Evolutionary conservation across 2,888 invertebrate genomes (phyloP), one percentile per base, ranked within the genome.

Genomic region (Parochlus steinenii): DNA sequence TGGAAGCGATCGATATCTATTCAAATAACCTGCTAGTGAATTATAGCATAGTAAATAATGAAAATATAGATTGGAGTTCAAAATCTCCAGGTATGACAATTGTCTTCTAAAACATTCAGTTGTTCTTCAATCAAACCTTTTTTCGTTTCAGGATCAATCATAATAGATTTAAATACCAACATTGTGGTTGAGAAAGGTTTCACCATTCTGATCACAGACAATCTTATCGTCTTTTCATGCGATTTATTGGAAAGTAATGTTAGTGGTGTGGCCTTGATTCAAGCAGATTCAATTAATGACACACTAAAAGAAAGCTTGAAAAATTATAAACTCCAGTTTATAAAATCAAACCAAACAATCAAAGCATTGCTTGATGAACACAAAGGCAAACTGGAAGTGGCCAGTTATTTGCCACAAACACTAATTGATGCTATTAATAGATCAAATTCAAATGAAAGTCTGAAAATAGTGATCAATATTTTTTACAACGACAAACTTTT

Each of bases 1-100:
- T 76, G 33, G 69, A 72, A 45, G 60, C 66, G 5, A 55, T 72
- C 16, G 71, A 67, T 44, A 59, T 42, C 58, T 69, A 20, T 60
- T 72, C 41, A 62, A 65, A 46, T 53, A 61, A 43, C 54, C 58
- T 39, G 56, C 56, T n/a, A 11, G 8, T 42, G 40, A 17, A 20
- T n/a, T n/a, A n/a, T n/a, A n/a, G n/a, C 38, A 32, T 38, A 49
- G 27, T 47, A 53, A 18, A n/a, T n/a, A n/a, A n/a, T n/a, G n/a
- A n/a, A n/a, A n/a, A n/a, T n/a, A n/a, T n/a, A n/a, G n/a, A n/a
- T n/a, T n/a, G n/a, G n/a, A n/a, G n/a, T n/a, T n/a, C n/a, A n/a
- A n/a, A n/a, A n/a, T n/a, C n/a, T n/a, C n/a, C n/a, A n/a, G n/a
- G n/a, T n/a, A n/a, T n/a, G n/a, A n/a, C n/a, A n/a, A n/a, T n/a